A percentile compares a stretch with the other conserved stretches of the same genome.
Conservation (phyloP, 2,888 invertebrate species). For the Galerucella pusilla region DNA sequence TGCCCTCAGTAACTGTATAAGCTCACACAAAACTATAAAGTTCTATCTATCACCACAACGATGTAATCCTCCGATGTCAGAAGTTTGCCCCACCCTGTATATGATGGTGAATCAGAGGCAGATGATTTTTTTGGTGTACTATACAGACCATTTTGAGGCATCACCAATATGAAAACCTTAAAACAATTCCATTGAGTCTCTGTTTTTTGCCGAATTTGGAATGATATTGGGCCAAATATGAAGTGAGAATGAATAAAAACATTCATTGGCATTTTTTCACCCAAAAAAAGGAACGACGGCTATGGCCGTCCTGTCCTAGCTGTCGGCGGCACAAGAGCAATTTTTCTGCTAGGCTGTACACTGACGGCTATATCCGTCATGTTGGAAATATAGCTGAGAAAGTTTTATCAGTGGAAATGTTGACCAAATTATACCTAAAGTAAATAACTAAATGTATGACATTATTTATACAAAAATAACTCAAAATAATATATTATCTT, state of each 20-base stretch:
- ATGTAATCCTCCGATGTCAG: no score
- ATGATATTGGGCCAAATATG: not conserved
- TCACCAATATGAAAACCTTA: no score
- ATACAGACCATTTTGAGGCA: no score
- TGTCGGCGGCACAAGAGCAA: not conserved
- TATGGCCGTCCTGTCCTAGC: constrained; percentile 3
- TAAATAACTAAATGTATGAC: constrained; percentile 14
- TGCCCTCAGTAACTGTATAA: no score
- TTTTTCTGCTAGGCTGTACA: constrained; percentile 10
- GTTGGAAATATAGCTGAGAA: constrained; percentile 12
- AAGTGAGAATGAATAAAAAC: not conserved
- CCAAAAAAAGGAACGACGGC: not conserved
- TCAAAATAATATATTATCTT: not conserved
- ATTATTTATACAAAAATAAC: constrained; percentile 4
- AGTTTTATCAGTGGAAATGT: constrained; percentile 5
- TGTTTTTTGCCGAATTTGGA: not conserved
- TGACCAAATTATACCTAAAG: constrained; percentile 13
- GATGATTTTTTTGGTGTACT: no score
- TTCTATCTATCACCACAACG: no score
- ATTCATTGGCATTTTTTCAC: constrained; percentile 2
- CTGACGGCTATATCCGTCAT: constrained; percentile 18
- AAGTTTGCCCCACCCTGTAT: no score
- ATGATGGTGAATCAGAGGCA: no score
- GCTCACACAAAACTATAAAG: no score
- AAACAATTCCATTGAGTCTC: no score